Evolutionary conservation across 2,797 vertebrate genomes (phyloP).

Genomic region (Tolypeutes matacus): DNA sequence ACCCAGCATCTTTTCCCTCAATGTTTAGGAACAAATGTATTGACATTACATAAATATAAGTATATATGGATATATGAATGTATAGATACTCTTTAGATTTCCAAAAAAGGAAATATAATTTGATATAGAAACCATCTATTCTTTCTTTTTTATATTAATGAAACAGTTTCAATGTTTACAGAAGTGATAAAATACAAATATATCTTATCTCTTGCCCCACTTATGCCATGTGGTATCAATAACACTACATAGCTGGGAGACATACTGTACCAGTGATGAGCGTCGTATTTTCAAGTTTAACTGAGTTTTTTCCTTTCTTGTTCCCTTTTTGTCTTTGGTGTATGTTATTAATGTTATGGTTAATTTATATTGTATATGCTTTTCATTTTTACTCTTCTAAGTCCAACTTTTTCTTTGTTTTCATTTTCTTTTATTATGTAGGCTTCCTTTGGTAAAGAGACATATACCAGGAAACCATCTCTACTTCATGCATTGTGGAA

Average conservation of each 20-base stretch:
- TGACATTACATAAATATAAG: not conserved
- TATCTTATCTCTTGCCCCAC: not conserved
- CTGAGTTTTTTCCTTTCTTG: not conserved
- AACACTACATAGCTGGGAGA: not conserved
- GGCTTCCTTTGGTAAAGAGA: not conserved
- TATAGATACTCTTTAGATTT: not conserved
- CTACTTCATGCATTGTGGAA: conserved; percentile 85
- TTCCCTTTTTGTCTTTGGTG: not conserved
- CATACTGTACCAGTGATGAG: not conserved
- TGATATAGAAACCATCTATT: not conserved
- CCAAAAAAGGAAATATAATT: not conserved
- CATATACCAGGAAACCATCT: conserved; percentile 68
- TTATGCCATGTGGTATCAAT: conserved; percentile 45
- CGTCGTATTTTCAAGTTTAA: conserved; percentile 23
- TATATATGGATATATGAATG: not conserved
- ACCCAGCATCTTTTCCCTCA: not conserved
- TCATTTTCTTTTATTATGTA: conserved; percentile 13
- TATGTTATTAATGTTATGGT: not conserved
- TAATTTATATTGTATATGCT: not conserved
- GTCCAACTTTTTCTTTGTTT: not conserved
- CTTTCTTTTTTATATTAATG: not conserved
- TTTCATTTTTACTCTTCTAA: not conserved
- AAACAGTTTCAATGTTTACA: conserved; percentile 7
- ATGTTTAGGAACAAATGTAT: not conserved
- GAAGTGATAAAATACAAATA: not conserved